These are phyloP conservation scores for Ceratosolen solmsi DNA, from an alignment of 1,140 invertebrate species.

Conservation along the genomic window DNA sequence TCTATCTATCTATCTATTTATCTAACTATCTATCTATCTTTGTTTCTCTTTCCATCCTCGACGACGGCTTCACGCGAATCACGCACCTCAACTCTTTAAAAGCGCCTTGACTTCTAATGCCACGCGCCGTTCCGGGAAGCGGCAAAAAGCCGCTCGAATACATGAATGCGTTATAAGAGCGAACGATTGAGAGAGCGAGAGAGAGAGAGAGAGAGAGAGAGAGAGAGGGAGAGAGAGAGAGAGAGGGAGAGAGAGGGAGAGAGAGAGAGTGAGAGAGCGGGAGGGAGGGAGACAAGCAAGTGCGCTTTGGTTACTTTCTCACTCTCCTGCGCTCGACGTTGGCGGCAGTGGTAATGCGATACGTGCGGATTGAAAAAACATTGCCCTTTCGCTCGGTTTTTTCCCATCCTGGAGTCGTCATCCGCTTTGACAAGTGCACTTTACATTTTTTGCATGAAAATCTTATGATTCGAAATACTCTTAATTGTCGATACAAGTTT, in stretches of 20 bases:
- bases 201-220: neutral
- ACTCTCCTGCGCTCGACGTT: neutral
- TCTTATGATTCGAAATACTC: too few species aligned
- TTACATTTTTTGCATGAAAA: neutral
- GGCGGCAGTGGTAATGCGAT: neutral
- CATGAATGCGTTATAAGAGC: conserved; percentile 58
- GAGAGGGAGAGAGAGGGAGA: neutral
- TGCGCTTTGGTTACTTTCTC: conserved; percentile 26
- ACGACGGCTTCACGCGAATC: neutral
- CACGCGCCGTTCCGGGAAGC: conserved; percentile 56
- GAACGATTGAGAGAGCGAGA: neutral
- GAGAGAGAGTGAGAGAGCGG: neutral
- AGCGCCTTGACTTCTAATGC: conserved; percentile 59
- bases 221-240: neutral
- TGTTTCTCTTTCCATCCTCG: conserved; percentile 5
- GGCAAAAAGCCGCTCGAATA: conserved; percentile 59
- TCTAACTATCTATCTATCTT: neutral
- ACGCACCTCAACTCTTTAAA: conserved; percentile 36
- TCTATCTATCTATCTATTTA: too few species aligned
- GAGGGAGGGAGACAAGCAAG: neutral
- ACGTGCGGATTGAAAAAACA: neutral
- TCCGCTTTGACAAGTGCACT: conserved; percentile 5
- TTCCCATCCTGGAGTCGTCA: neutral
- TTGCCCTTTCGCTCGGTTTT: conserved; percentile 4
- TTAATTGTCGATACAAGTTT: neutral